Percentiles rank a stretch among this genome's conserved stretches.
Conservation (phyloP, 53 echinoderm and acorn worm genomes). For the Hippasteria phrygiana region DNA sequence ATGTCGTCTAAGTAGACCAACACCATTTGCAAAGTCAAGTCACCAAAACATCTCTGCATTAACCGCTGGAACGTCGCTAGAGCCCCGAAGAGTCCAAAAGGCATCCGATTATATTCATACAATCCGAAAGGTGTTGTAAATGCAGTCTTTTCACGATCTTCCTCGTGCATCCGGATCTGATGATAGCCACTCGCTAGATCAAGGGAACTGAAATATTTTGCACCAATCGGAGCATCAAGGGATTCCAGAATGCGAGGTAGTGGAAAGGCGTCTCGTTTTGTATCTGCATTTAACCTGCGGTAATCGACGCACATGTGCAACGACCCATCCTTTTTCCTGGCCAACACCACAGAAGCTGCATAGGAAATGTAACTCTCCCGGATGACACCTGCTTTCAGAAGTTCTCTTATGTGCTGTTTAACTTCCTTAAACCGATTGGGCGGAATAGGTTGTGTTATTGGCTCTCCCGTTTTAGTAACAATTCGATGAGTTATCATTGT, state of each 20-base stretch:
- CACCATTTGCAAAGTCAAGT: not conserved
- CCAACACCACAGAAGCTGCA: conserved; percentile 58
- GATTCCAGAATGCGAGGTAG: conserved; percentile 19
- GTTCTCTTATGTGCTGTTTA: conserved; percentile 57
- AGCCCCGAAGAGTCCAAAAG: conserved; percentile 16
- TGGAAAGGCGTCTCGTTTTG: conserved; percentile 35
- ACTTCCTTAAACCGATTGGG: conserved; percentile 71
- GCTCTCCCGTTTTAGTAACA: conserved; percentile 2
- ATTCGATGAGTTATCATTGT: not conserved
- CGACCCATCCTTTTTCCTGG: conserved; percentile 52
- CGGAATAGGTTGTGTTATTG: conserved; percentile 53
- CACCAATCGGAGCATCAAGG: not conserved
- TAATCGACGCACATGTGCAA: conserved; percentile 42
- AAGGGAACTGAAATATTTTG: not conserved
- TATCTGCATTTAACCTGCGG: conserved; percentile 3
- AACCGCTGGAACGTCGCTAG: conserved; percentile 17
- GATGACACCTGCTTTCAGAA: conserved; percentile 51
- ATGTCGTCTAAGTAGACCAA: conserved; percentile 30
- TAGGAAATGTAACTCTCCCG: conserved; percentile 64
- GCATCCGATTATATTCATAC: conserved; percentile 4
- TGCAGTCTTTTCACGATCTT: conserved; percentile 13
- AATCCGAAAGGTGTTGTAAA: not conserved
- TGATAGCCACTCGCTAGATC: conserved; percentile 31
- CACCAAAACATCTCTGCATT: conserved; percentile 31
- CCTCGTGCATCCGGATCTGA: conserved; percentile 8